Base-by-base conservation (phyloP, 2,888 invertebrate genomes). In the Kuschelorhynchus macadamiae region DNA sequence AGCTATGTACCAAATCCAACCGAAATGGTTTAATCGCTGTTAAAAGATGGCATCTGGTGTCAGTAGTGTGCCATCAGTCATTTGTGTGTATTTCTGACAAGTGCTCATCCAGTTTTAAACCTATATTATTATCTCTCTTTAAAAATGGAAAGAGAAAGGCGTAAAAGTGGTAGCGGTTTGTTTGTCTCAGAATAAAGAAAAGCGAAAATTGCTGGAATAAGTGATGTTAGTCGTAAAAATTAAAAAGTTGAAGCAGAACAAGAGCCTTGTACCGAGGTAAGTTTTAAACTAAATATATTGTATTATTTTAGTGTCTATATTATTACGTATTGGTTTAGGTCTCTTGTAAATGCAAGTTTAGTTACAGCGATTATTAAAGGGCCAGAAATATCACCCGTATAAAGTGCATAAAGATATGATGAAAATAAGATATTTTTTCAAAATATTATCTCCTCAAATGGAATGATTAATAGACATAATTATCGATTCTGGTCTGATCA, bases 161-260 rank as follows among this genome's bases (percentile, higher is more conserved):
- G 25, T 25, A 25, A 25, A 25, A 25, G 4, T 47, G 18, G 47
- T 12, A 20, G 7, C 18, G 36, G 50, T 30, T 50, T 32, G 33
- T 50, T 50, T 50, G 50, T 50, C 33, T 50, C 33, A 1, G 50
- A 33, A 33, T 32, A 50, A 50, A 36, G 50, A 16, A 32, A 50
- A 50, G 50, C 32, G 9, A 50, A 50, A 50, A 50, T 50, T 50
- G 50, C 33, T 33, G 50, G 50, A 50, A 46, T n/a, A 17, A 33
- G 16, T 33, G 30, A 14, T 50, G 50, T 50, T 17, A 50, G 1
- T 33, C 14, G 50, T 17, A 46, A 21, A 25, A 46, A 21, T 25
- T n/a, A 33, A 8, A 25, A 30, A 33, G 16, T 32, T 32, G 50
- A 32, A 50, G 33, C 14, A 50, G 32, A 32, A 3, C 50, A 49